Base-by-base conservation (phyloP, 2,113 vertebrate species). In the Toxotes jaculatrix region DNA sequence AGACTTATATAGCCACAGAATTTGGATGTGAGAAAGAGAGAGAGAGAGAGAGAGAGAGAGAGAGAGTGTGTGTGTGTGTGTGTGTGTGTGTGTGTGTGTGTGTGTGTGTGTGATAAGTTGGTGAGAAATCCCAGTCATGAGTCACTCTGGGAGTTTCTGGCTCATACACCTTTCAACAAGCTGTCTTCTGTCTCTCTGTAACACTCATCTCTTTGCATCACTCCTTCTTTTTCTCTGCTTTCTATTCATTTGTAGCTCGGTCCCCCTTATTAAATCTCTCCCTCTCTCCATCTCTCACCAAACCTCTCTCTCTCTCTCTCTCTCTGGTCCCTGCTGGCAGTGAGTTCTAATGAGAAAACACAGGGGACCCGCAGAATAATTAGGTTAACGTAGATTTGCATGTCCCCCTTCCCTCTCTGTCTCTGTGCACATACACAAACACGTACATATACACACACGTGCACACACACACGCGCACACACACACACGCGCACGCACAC, bases 321-420 rank as follows among this genome's bases (percentile, higher is more conserved):
- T 61, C 63, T 67, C 49, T 53, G 51, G 77, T 87, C 88, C 65
- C 74, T 87, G 76, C 86, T 87, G 82, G 82, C 81, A 70, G 7
- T 43, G 56, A 89, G 64, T 75, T 89, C 84, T 88, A 93, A 93
- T 93, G 87, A 92, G 86, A 91, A 87, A 90, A 92, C 92, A 89
- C 84, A 81, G 88, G 88, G 84, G 92, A 93, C 86, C 84, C 83
- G 85, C 85, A 87, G 51, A 89, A 89, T 91, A 87, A 90, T 88
- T 92, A 87, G 88, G 88, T 92, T 94, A 90, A 79, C 49, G 72
- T 71, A 73, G 84, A 89, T 91, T 86, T 91, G 88, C 86, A 91
- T 80, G 91, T 74, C 79, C 84, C 77, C 38, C 45, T 32, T 63
- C 31, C 56, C 70, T 80, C 86, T 60, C 78, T 64, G 76, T 32